Evolutionary conservation across 1,140 invertebrate genomes (phyloP), one percentile per base, ranked within the genome.

Genomic region (Drosophila nigrodunni): DNA sequence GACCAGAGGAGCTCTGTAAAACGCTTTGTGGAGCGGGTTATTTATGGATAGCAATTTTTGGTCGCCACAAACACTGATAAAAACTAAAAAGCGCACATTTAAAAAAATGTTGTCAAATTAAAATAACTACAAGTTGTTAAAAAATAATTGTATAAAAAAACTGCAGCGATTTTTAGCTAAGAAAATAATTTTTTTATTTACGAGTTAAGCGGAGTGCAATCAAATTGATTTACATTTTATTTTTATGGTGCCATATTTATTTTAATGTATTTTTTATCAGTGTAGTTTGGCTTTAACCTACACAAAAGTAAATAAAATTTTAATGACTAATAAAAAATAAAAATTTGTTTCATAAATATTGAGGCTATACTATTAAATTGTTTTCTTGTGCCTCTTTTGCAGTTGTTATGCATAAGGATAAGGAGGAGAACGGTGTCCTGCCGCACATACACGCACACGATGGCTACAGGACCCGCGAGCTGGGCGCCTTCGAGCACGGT

Each of bases 341-440:
- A 77, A 82, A 78, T 74, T 55, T 72, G 41, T 8, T 8, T 62
- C 55, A 67, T 77, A 74, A 71, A 66, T 80, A 77, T 60, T 82
- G 71, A 88, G 71, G 41, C 57, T 59, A 1, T 60, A 18, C 7
- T 34, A 21, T 46, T 54, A 37, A 41, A 52, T 34, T 7, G 6
- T 11, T 41, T 7, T 21, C 18, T 21, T 21, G 18, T 55, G 9
- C 43, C 49, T n/a, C 2, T 91, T 91, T 96, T 96, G 2, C 95
- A 98, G 97, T 97, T 93, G 97, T 97, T 87, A 97, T 98, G 96
- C 96, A 97, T 94, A 97, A 97, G 93, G 96, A 97, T 86, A 97
- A 97, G 91, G 97, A 97, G 80, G 96, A 97, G 75, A 94, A 95
- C 70, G 94, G 95, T 41, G 81, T 89, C 80, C 93, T 94, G 71